Evolutionary conservation across 2,113 vertebrate genomes (phyloP), one percentile per base, ranked within the genome.

Genomic region (Scatophagus argus): DNA sequence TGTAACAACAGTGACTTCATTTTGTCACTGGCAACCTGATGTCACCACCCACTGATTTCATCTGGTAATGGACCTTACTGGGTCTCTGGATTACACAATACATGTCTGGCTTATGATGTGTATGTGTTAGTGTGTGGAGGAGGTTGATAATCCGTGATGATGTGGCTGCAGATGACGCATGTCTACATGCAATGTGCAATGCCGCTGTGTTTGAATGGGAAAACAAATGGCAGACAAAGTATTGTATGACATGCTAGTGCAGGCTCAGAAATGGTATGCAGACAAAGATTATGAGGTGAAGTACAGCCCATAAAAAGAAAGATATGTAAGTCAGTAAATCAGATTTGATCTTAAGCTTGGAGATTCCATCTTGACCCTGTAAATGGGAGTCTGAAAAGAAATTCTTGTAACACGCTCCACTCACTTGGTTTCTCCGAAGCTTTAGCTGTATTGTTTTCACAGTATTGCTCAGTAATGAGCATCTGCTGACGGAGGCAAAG

Each of bases 1-100:
- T 63, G 73, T 86, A 91, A 93, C 73, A 82, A n/a, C 70, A 62
- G 66, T 8, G 80, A 82, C 81, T 72, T 75, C 64, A 82, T 87
- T 74, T 81, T 69, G 65, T 78, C 81, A 74, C 79, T 61, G 60
- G 64, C 38, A 77, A 74, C 79, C 75, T 61, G 65, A 87, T 82
- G 65, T 75, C 71, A 60, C 46, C 56, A 52, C 8, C 69, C 39
- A 9, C 65, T 78, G 74, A 84, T 79, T 85, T 88, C 52, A 81
- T 91, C 74, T 79, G 47, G 41, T 84, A 56, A 85, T 81, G 76
- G 69, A 83, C 82, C 70, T 81, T 41, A 43, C 41, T 62, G 82
- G 36, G 49, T 67, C 46, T 81, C 60, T 62, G 71, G 77, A 74
- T 90, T 89, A 75, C 65, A 77, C 79, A 76, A 68, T 77, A 25